Base-by-base conservation (phyloP, 2,113 vertebrate genomes). In the Opisthocomus hoazin region DNA sequence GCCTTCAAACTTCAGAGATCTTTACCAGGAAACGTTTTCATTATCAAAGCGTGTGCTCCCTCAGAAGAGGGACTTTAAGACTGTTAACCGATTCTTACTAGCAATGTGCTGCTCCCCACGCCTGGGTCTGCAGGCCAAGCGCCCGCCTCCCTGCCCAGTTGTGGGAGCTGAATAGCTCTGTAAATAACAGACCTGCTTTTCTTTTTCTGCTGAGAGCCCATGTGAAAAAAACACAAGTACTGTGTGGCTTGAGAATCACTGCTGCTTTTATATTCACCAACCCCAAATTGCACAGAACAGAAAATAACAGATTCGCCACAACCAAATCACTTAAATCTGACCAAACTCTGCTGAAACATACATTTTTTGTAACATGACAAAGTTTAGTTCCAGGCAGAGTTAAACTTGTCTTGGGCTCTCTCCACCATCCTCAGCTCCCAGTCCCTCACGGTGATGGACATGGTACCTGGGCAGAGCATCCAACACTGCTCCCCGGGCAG, bases 401-500 rank as follows among this genome's bases (percentile, higher is more conserved):
- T 34, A 56, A 91, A 76, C 6, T n/a, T 29, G 12, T 61, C 20
- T 80, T 58, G 68, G 29, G 16, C 26, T 79, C 57, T 39, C 24
- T 61, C 21, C 27, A 56, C 15, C 0, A 1, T 21, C 13, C 10
- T 36, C 41, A 41, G 17, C 51, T 60, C 61, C 32, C 39, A 16
- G 3, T 79, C 36, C 12, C 50, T 41, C 8, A 6, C 16, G 29
- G 36, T 43, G 41, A 92, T 15, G 65, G 82, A 76, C 2, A 7
- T 23, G 27, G 43, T 45, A 85, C 24, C 23, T 3, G 0, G 43
- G 64, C 41, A 84, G 58, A 75, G 26, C 26, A 57, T n/a, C 22
- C 32, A n/a, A 15, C 36, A 13, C 15, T 0, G 0, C 1, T 9
- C 43, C 15, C 10, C 0, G 0, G 27, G n/a, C 43, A 63, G 29